These are phyloP conservation scores for Eudemis profundana DNA, from an alignment of 2,888 invertebrate species.

Conservation along the genomic window DNA sequence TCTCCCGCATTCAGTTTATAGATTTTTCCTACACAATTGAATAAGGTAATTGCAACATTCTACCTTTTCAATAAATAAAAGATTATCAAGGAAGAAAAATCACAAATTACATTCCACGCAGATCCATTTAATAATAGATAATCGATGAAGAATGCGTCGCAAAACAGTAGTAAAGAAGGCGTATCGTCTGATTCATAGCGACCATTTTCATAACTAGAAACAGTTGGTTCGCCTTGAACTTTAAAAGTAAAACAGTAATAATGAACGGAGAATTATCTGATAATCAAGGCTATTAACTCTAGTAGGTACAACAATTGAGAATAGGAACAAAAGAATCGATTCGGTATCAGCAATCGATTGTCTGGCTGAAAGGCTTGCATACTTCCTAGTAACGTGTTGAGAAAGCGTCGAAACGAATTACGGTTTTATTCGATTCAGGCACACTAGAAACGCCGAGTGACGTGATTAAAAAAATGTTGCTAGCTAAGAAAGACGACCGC, in stretches of 20 bases:
- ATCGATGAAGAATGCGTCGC: conserved; percentile 25
- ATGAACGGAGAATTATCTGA: conserved; percentile 22
- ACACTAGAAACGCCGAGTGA: not conserved
- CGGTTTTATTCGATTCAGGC: conserved; percentile 15
- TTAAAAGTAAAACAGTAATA: conserved; percentile 25
- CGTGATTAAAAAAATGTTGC: not conserved
- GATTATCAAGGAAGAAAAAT: conserved; percentile 9
- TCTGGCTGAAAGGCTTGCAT: conserved; percentile 3
- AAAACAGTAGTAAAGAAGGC: not conserved
- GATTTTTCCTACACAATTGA: no score
- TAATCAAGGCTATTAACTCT: conserved; percentile 33
- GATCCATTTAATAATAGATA: conserved; percentile 11
- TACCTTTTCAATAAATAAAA: conserved; percentile 23
- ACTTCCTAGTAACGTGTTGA: conserved; percentile 18
- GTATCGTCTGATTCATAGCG: conserved; percentile 3
- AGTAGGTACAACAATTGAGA: conserved; percentile 21
- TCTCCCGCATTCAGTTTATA: no score
- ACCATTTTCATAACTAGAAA: conserved; percentile 18
- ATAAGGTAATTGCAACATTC: not conserved
- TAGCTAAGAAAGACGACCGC: not conserved
- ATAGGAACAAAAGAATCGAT: conserved; percentile 41
- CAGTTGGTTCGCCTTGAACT: conserved; percentile 24
- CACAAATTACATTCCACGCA: conserved; percentile 12
- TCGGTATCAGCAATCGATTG: conserved; percentile 32
- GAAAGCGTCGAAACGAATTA: conserved; percentile 28